These are phyloP conservation scores for Oplegnathus fasciatus DNA, from an alignment of 2,113 vertebrate species.

Conservation along the genomic window DNA sequence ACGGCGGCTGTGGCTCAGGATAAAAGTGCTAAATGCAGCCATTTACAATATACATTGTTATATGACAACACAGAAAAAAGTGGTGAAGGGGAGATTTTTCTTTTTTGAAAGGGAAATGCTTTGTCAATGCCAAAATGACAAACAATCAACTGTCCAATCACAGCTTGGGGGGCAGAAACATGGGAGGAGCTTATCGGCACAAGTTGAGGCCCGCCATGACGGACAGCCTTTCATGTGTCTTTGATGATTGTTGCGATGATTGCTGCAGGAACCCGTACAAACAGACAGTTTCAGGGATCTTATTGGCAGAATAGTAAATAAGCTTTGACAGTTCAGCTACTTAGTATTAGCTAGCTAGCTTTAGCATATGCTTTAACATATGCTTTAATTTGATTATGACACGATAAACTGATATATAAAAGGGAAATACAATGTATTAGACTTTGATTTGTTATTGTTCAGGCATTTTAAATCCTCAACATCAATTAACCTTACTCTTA, in stretches of 20 bases:
- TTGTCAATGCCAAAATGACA: not conserved
- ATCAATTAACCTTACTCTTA: too few relatives aligned
- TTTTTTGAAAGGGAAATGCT: too few relatives aligned
- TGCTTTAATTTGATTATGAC: not conserved
- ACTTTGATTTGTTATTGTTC: too few relatives aligned
- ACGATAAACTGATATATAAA: not conserved
- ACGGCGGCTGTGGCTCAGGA: too few relatives aligned
- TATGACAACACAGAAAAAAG: too few relatives aligned
- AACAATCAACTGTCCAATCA: not conserved
- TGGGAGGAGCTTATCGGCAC: not conserved
- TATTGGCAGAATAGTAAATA: not conserved
- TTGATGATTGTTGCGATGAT: too few relatives aligned
- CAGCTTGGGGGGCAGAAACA: not conserved
- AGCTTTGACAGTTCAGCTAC: not conserved
- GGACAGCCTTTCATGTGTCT: not conserved
- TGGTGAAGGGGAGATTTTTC: too few relatives aligned
- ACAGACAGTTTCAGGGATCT: not conserved
- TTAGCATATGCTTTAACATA: not conserved
- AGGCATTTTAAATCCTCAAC: too few relatives aligned
- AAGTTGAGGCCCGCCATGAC: not conserved
- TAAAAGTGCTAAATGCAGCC: too few relatives aligned
- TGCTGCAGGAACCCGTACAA: not conserved
- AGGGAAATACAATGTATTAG: not conserved
- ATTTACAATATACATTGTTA: too few relatives aligned
- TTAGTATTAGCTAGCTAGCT: not conserved